Evolutionary conservation across 1,140 invertebrate genomes (phyloP), one percentile per base, ranked within the genome.

Genomic region (Drosophila melanogaster): DNA sequence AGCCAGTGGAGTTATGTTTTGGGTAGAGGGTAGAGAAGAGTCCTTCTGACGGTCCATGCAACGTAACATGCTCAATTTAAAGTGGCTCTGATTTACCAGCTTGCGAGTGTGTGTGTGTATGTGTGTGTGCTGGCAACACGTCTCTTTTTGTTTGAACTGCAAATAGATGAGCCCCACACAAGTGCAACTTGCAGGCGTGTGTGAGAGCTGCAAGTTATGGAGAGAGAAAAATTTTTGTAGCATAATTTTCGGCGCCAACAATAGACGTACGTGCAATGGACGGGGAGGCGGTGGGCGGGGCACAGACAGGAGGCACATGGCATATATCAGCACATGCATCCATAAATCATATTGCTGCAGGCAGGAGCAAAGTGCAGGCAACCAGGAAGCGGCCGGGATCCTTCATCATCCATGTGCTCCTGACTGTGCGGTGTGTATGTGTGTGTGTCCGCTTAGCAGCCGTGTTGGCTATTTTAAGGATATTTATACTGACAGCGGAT

Each of bases 401-500:
- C 72, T 75, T 47, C 50, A 56, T 70, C 66, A 70, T 70, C 66
- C 64, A 38, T 67, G 49, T 33, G 62, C 24, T 38, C 43, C 62
- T 59, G 38, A 30, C 3, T 43, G 17, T 3, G n/a, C n/a, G 2
- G n/a, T 43, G 40, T 44, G 14, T 56, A 38, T 71, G 44, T 71
- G 59, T 58, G 57, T 62, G 66, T 57, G 65, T 65, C 53, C 72
- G 79, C 59, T 84, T 83, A 83, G 70, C 70, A 73, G 79, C 77
- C 70, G 73, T 67, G 62, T 79, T 73, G 81, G 87, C 87, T 78
- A 90, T 90, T 91, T 91, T 91, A 91, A 91, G 90, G 78, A 91
- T 91, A 91, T 91, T 91, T 91, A 91, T 91, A 89, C 89, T 91
- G 89, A 91, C 89, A 91, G 89, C 89, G 90, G 81, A 91, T 91